Conservation (phyloP, 2,888 invertebrate genomes). For the Gymnosoma rotundatum region DNA sequence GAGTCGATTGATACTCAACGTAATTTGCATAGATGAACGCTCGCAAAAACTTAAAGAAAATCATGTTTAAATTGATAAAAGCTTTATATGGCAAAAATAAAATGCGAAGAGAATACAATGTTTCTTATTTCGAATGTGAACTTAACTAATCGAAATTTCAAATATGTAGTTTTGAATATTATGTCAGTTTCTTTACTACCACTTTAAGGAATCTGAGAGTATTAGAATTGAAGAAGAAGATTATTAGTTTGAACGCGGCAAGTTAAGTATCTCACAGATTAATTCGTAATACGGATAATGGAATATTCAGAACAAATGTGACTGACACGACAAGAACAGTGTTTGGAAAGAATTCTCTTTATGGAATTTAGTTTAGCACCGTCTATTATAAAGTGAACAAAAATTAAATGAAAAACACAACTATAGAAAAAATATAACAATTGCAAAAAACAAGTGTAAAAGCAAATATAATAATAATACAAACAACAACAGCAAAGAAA, state of each 20-base stretch:
- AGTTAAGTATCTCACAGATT: conserved; percentile 40
- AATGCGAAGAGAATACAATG: not conserved
- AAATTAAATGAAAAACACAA: conserved; percentile 24
- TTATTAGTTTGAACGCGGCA: conserved; percentile 35
- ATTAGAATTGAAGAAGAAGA: conserved; percentile 11
- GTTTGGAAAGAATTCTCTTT: conserved; percentile 57
- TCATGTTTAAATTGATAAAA: conserved; percentile 30
- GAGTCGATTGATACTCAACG: conserved; percentile 10
- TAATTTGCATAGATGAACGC: conserved; percentile 13
- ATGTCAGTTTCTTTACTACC: conserved; percentile 10
- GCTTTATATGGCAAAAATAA: conserved; percentile 42
- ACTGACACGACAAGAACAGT: conserved; percentile 17
- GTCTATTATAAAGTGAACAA: conserved; percentile 51
- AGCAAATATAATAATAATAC: conserved; percentile 36
- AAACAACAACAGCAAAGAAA: conserved; percentile 29
- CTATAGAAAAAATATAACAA: conserved; percentile 8
- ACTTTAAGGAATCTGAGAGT: conserved; percentile 9
- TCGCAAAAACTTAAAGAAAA: conserved; percentile 20
- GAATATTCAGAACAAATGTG: conserved; percentile 1
- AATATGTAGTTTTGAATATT: conserved; percentile 36
- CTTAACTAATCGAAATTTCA: conserved; percentile 24
- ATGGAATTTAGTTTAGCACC: conserved; percentile 53
- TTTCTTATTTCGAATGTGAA: not conserved
- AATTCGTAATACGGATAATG: not conserved
- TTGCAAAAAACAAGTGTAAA: conserved; percentile 44